Evolutionary conservation across 2,888 invertebrate genomes (phyloP), one percentile per base, ranked within the genome.

Genomic region (Pemphredon lugubris): DNA sequence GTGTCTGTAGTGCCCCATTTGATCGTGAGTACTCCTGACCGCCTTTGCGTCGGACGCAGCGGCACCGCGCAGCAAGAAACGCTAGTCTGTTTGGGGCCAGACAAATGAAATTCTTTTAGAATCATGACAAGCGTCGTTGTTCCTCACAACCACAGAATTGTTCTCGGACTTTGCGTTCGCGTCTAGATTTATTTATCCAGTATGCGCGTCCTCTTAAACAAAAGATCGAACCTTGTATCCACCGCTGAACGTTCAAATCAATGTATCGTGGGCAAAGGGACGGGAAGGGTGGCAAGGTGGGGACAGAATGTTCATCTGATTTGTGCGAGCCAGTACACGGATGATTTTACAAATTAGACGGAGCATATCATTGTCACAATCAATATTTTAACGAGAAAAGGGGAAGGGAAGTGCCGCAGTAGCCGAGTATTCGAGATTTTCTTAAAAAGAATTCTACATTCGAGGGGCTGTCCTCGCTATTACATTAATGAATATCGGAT

Each of bases 361-460:
- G 13, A 67, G 75, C 66, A 59, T 79, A 71, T 71, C 64, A 61
- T 47, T 71, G 23, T 55, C 32, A 40, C 48, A 79, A 67, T 77
- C 61, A 61, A 45, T 54, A 47, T 21, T 7, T 14, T 57, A 32
- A 37, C 48, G 53, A 34, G 34, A 23, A 30, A 21, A 16, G 9
- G 11, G 23, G 34, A n/a, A 44, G 39, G 20, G 2, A 7, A 16
- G 23, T 13, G 13, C 21, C 42, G 11, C 5, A 13, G 23, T 23
- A 34, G n/a, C 26, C 23, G 13, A n/a, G 32, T 14, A 21, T 44
- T 42, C 11, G 11, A 23, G 20, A 34, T 34, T 32, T 16, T 34
- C 13, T 39, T 2, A 1, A 18, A 1, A 7, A 34, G 1, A 44
- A 21, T 20, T 20, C 6, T 55, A 16, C 4, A 57, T 47, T 60